Evolutionary conservation across 2,113 vertebrate species (phyloP).

Genomic region (Mastomys natalensis): DNA sequence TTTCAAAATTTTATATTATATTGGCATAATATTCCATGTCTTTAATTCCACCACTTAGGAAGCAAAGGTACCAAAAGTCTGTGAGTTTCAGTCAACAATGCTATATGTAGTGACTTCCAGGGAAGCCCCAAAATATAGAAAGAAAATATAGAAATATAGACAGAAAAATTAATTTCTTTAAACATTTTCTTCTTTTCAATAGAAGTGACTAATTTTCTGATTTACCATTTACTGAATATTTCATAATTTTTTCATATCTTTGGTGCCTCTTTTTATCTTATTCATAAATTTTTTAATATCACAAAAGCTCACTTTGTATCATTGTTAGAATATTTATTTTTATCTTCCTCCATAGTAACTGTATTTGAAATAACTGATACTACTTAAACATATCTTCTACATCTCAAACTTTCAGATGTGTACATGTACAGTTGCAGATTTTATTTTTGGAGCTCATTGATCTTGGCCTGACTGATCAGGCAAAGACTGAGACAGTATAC

Average conservation of each 20-base stretch:
- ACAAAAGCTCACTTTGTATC: neutral
- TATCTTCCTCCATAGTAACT: neutral
- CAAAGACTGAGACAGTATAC: neutral
- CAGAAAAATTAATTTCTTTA: neutral
- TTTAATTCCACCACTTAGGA: neutral
- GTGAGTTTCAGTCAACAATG: rapidly evolving
- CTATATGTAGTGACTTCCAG: neutral
- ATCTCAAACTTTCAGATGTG: neutral
- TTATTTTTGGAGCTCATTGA: neutral
- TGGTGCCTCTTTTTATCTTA: neutral
- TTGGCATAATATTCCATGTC: neutral
- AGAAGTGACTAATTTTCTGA: neutral
- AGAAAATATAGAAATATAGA: neutral
- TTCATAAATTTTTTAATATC: neutral
- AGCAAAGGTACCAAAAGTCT: neutral
- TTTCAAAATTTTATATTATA: neutral
- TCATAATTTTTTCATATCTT: neutral
- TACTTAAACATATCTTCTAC: neutral
- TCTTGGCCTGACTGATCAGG: neutral
- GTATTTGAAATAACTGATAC: neutral
- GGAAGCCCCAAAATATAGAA: neutral
- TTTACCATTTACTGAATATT: neutral
- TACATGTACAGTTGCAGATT: neutral
- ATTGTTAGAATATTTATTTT: neutral
- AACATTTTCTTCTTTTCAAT: neutral